These are phyloP conservation scores for Eupithecia tripunctaria DNA, from an alignment of 2,888 invertebrate genomes.

Conservation along the genomic window DNA sequence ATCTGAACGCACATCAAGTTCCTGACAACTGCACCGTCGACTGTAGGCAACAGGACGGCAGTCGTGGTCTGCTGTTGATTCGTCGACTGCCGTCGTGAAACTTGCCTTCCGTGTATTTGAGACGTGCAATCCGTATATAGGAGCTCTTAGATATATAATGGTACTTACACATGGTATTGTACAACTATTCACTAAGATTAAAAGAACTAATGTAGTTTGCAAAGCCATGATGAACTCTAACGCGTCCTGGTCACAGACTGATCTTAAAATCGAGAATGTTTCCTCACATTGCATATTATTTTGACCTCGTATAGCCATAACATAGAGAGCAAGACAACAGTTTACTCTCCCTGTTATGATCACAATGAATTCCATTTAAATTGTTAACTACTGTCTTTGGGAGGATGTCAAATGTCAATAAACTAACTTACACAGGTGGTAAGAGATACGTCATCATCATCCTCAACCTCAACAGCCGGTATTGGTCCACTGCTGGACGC, in stretches of 20 bases:
- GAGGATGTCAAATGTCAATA: slow-evolving; percentile 5
- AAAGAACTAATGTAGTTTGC: neutral
- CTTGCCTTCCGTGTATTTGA: too few species aligned
- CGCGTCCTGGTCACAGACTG: neutral
- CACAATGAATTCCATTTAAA: slow-evolving; percentile 43
- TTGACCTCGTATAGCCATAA: slow-evolving; percentile 1
- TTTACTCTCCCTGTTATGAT: slow-evolving; percentile 42
- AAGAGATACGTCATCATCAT: neutral
- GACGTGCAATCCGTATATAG: too few species aligned
- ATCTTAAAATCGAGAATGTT: neutral
- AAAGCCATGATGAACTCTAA: neutral
- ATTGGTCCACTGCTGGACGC: too few species aligned
- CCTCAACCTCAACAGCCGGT: neutral
- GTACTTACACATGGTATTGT: slow-evolving; percentile 8
- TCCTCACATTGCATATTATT: neutral
- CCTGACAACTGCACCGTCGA: too few species aligned
- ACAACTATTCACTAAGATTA: neutral
- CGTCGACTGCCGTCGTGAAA: too few species aligned
- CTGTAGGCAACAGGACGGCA: too few species aligned
- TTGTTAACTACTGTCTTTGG: neutral
- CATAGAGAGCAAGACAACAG: neutral
- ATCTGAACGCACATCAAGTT: too few species aligned
- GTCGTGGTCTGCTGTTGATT: too few species aligned
- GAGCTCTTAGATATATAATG: neutral
- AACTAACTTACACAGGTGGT: neutral